phyloP scores from a whole-genome alignment of 1,140 invertebrate genomes.

The Euglossa dilemma region DNA sequence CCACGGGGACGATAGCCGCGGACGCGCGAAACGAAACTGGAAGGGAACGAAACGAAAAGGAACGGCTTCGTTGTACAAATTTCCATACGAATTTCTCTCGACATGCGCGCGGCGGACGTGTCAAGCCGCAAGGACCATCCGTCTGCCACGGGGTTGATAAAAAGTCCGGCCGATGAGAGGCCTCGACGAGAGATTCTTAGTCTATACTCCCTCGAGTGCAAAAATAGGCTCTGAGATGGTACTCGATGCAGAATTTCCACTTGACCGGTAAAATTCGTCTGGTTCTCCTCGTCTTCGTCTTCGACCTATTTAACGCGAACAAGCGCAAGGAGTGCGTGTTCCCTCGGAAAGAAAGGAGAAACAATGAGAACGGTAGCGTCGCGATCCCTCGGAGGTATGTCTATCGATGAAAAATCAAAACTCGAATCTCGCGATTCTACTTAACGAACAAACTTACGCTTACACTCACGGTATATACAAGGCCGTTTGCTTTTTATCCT shows the following conservation, averaged over 20 bases:
- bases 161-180: neutral
- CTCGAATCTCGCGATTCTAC: conserved; percentile 32
- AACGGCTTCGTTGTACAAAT: conserved; percentile 50
- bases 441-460: conserved; percentile 50
- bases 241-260: conserved; percentile 14
- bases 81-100: too few species aligned
- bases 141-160: neutral
- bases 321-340: neutral
- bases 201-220: conserved; percentile 44
- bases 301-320: neutral
- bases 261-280: neutral
- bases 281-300: neutral
- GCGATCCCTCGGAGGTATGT: conserved; percentile 18
- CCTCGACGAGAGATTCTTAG: conserved; percentile 22
- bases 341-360: neutral
- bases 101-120: conserved; percentile 12
- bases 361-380: conserved; percentile 29
- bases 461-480: conserved; percentile 64
- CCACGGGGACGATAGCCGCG: neutral
- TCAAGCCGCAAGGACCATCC: neutral
- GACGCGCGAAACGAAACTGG: neutral
- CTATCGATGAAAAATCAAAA: conserved; percentile 9
- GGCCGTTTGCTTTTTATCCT: conserved; percentile 41
- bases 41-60: conserved; percentile 1
- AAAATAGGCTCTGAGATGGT: conserved; percentile 47